phyloP scores from a whole-genome alignment of 2,797 vertebrate species.

The Amblyraja radiata region DNA sequence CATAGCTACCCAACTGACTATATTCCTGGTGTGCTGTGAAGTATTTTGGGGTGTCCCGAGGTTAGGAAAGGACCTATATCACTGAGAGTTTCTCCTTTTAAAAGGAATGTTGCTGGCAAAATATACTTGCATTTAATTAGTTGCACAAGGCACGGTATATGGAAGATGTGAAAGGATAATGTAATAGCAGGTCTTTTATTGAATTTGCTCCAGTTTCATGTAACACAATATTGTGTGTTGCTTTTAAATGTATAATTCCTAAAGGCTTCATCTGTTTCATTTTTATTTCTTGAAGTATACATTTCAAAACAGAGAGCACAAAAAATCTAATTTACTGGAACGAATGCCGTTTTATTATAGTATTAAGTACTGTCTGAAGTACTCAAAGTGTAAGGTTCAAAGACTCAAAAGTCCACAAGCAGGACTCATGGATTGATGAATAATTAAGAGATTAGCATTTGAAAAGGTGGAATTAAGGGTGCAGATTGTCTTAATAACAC shows the following conservation, averaged over 20 bases:
- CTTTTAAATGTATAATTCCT: background rate
- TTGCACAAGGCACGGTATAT: background rate
- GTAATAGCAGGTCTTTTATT: background rate
- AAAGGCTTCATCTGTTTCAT: background rate
- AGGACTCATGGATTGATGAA: background rate
- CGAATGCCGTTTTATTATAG: background rate
- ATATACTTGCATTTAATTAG: background rate
- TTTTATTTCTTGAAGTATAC: background rate
- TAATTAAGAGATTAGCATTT: constrained; percentile 21
- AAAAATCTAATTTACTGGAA: constrained; percentile 8
- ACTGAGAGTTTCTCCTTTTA: background rate
- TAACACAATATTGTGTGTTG: background rate
- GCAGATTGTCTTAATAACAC: background rate
- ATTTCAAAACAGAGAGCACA: background rate
- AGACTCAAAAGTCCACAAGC: too few relatives aligned
- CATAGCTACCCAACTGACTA: background rate
- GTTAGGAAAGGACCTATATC: background rate
- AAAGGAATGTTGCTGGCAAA: background rate
- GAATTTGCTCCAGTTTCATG: background rate
- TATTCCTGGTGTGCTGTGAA: background rate
- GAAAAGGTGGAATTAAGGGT: background rate
- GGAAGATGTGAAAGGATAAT: background rate
- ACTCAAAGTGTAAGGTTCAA: constrained; percentile 5
- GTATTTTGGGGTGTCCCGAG: background rate
- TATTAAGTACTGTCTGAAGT: background rate